Evolutionary conservation across 2,888 invertebrate species (phyloP), one percentile per base, ranked within the genome.

Genomic region (Troides aeacus): DNA sequence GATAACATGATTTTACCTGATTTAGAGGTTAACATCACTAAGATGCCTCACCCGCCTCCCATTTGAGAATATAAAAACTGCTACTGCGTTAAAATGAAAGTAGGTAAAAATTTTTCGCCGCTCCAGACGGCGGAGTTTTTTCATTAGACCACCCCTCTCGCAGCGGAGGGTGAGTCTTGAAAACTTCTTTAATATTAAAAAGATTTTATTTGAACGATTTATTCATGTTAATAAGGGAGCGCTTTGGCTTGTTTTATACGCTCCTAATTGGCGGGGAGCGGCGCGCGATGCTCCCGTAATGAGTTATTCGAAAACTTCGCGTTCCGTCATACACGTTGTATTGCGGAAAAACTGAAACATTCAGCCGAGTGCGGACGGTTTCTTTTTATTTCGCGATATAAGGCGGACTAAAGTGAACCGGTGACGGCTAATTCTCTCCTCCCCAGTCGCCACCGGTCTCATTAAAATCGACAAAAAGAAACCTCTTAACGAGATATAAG

Each of bases 121-220:
- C 30, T 30, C 30, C 58, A 70, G 70, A 66, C 66, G 70, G n/a
- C 53, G 15, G 70, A 70, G 62, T 70, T 70, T 70, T 66, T 70
- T 70, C 70, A 70, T 70, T 70, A 70, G 66, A 70, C 21, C 66
- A 50, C 53, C 18, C 58, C 66, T 59, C 50, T 30, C 65, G 21
- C 56, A 30, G 70, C n/a, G 46, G 46, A 66, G 59, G 46, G 46
- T 63, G 59, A 66, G 70, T 70, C 66, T 70, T 62, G 63, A 70
- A 30, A 70, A 70, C 70, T 70, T 70, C 61, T 69, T 69, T 69
- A 69, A 70, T 66, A 70, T 70, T 70, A 63, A 70, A 68, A 66
- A 70, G 62, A 70, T 70, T 70, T 66, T 63, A 66, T 70, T 63
- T 62, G 53, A 70, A 63, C 30, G 60, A 62, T 65, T 66, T 58